Evolutionary conservation across 2,113 vertebrate species (phyloP).

Genomic region (Engraulis encrasicolus): DNA sequence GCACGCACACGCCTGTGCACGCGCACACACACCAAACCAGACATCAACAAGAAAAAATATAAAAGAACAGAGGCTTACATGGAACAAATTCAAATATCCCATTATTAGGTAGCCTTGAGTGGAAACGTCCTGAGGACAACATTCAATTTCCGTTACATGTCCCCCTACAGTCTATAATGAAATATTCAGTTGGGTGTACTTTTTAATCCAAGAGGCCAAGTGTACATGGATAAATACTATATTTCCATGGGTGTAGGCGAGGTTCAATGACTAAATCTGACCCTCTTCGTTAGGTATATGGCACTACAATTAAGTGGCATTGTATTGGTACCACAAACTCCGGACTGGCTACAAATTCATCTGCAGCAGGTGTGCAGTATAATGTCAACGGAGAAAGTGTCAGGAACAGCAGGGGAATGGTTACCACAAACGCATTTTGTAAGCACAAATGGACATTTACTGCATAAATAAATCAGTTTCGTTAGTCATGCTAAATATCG

Average conservation of each 20-base stretch:
- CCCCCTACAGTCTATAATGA: background rate
- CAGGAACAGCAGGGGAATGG: background rate
- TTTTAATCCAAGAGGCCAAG: background rate
- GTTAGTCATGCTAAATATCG: background rate
- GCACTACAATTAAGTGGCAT: background rate
- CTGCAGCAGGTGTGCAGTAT: no score
- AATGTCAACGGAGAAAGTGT: background rate
- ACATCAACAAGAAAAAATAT: no score
- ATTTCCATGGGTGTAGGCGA: background rate
- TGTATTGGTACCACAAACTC: background rate
- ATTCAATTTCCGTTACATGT: background rate
- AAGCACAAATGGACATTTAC: background rate
- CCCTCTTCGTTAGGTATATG: background rate
- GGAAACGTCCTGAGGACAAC: background rate
- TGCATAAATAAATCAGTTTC: background rate
- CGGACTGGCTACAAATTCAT: background rate
- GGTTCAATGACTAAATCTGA: background rate
- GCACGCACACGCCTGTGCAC: background rate
- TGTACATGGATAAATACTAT: background rate
- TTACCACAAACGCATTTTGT: background rate
- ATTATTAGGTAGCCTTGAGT: background rate
- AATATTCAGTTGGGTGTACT: no score
- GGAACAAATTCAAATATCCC: background rate
- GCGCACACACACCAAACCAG: background rate
- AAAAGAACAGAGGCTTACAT: background rate